Evolutionary conservation across 2,888 invertebrate genomes (phyloP).

Genomic region (Helicoverpa assulta): DNA sequence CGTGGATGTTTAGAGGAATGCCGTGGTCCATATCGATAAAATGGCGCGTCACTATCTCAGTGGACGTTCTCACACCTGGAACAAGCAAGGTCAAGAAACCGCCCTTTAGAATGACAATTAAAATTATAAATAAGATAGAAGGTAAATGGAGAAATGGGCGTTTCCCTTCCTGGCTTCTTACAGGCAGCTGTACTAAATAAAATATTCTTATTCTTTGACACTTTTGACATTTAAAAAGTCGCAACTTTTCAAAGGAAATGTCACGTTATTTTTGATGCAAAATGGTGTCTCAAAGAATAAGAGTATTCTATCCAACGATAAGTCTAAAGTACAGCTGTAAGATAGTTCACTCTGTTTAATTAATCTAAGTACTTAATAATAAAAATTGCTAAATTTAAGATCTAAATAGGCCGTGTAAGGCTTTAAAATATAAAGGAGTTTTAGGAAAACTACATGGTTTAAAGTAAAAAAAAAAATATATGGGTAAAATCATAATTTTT

Average conservation of each 20-base stretch:
- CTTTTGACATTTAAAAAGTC: neutral
- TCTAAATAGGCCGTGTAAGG: conserved; percentile 6
- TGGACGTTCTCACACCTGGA: conserved; percentile 87
- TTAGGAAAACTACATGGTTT: neutral
- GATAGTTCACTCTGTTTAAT: conserved; percentile 58
- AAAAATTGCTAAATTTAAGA: conserved; percentile 29
- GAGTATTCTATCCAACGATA: neutral
- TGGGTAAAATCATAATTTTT: neutral
- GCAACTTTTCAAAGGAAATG: neutral
- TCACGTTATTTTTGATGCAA: neutral
- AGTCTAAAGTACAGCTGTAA: conserved; percentile 33
- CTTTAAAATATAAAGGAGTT: neutral
- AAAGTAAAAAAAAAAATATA: neutral
- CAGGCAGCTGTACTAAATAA: conserved; percentile 67
- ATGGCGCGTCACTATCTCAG: conserved; percentile 87
- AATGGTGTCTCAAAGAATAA: conserved; percentile 24
- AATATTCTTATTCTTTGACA: conserved; percentile 12
- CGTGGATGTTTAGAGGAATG: conserved; percentile 85
- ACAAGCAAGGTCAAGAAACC: conserved; percentile 86
- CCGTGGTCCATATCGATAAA: conserved; percentile 87
- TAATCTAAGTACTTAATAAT: conserved; percentile 31
- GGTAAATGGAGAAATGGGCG: conserved; percentile 73
- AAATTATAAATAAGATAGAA: conserved; percentile 31
- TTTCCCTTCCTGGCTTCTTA: conserved; percentile 89
- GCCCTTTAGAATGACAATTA: conserved; percentile 74